Conservation (phyloP, 2,797 vertebrate genomes). For the Falco concolor region DNA sequence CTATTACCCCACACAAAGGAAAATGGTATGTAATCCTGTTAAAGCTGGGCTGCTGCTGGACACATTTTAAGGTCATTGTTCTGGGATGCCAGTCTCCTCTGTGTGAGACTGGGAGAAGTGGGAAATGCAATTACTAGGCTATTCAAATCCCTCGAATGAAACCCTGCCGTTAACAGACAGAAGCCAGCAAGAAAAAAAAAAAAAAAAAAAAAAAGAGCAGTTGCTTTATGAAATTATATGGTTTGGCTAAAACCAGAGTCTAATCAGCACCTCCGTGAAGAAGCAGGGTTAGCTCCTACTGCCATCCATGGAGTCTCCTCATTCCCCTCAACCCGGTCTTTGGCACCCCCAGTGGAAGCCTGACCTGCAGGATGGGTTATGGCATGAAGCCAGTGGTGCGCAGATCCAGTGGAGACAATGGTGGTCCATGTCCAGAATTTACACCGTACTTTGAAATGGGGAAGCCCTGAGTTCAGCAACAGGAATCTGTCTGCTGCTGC, state of each 20-base stretch:
- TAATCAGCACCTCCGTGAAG: constrained; percentile 8
- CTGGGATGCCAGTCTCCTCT: constrained; percentile 45
- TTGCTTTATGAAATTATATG: constrained; percentile 50
- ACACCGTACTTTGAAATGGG: not conserved
- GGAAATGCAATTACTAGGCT: constrained; percentile 66
- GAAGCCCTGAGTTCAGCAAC: not conserved
- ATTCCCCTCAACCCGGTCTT: not conserved
- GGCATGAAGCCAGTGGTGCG: not conserved
- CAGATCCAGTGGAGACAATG: not conserved
- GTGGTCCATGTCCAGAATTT: not conserved
- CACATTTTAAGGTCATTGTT: constrained; percentile 70
- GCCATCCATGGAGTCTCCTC: not conserved
- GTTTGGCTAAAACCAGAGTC: constrained; percentile 38
- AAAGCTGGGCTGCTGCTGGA: constrained; percentile 46
- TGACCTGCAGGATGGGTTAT: not conserved
- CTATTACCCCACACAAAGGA: constrained; percentile 63
- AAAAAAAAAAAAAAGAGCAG: not conserved
- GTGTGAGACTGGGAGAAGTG: constrained; percentile 48
- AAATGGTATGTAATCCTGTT: constrained; percentile 57
- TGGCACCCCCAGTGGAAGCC: not conserved
- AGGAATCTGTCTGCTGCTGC: not conserved
- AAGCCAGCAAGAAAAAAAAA: not conserved
- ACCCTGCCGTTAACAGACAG: constrained; percentile 37
- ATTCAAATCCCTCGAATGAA: constrained; percentile 68
- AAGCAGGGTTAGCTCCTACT: not conserved